Evolutionary conservation across 37 sponge, comb jelly and placozoan genomes (phyloP), one percentile per base, ranked within the genome.

Genomic region (Eunapius fragilis): DNA sequence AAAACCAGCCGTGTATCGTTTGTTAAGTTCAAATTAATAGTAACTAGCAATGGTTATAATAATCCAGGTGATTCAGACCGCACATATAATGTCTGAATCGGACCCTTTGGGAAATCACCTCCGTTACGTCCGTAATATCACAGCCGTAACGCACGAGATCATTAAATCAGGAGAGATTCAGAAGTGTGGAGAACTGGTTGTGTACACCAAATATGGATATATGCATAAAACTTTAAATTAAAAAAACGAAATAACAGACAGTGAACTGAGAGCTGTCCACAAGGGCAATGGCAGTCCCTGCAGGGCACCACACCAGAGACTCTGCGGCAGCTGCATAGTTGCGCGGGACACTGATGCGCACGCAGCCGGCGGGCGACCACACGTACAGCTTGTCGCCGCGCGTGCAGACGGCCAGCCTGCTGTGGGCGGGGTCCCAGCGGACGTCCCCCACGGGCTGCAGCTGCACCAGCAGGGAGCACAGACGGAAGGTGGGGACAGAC

Each of bases 181-280:
- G n/a, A n/a, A n/a, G n/a, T n/a, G n/a, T n/a, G n/a, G n/a, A n/a
- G n/a, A n/a, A n/a, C n/a, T n/a, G n/a, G n/a, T n/a, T n/a, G n/a
- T n/a, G n/a, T n/a, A n/a, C n/a, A n/a, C n/a, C n/a, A n/a, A n/a
- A n/a, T n/a, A n/a, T n/a, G n/a, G n/a, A n/a, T n/a, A n/a, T n/a
- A n/a, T n/a, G n/a, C n/a, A n/a, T n/a, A n/a, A n/a, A n/a, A n/a
- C n/a, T n/a, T n/a, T n/a, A n/a, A n/a, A n/a, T n/a, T n/a, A n/a
- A n/a, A n/a, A n/a, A n/a, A n/a, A n/a, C n/a, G n/a, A 95, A 77
- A 50, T 95, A 95, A 68, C 99, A 99, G 6, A 99, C 72, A 82
- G 91, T 95, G 47, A 94, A 97, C 72, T 97, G 96, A 31, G 94
- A 86, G 31, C 89, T 81, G 25, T 93, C 86, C 24, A 85, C 68